A percentile compares a stretch with the other conserved stretches of the same genome.
Evolutionary conservation across 2,888 invertebrate genomes (phyloP).

Genomic region (Dicyrtomina minuta): DNA sequence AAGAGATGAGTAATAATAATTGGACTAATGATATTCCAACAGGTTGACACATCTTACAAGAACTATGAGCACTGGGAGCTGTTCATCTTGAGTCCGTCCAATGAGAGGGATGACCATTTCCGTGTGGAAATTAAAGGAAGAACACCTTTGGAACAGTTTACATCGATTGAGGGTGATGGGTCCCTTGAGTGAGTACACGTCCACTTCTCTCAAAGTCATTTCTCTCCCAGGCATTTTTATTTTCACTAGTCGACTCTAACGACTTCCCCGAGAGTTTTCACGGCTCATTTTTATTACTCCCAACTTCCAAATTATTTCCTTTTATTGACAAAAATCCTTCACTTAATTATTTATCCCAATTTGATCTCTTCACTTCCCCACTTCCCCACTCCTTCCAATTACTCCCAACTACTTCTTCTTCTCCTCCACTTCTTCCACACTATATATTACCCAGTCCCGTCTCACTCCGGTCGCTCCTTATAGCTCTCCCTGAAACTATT

Average conservation of each 20-base stretch:
- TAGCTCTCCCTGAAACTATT: neutral
- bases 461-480: neutral
- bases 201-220: slow-evolving; percentile 29
- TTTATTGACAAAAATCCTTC: slow-evolving; percentile 23
- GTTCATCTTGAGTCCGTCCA: neutral
- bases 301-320: slow-evolving; percentile 18
- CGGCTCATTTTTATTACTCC: slow-evolving; percentile 28
- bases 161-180: slow-evolving; percentile 34
- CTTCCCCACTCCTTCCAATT: neutral
- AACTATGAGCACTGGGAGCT: slow-evolving; percentile 41
- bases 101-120: slow-evolving; percentile 21
- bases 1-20: neutral
- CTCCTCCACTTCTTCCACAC: neutral
- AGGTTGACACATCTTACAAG: slow-evolving; percentile 44
- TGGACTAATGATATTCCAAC: slow-evolving; percentile 29
- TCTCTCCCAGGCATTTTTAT: slow-evolving; percentile 30
- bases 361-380: neutral
- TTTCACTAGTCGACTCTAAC: slow-evolving; percentile 28
- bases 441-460: too few relatives aligned
- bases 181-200: slow-evolving; percentile 38
- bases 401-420: slow-evolving; percentile 4
- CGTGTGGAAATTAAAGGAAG: slow-evolving; percentile 36
- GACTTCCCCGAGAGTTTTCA: slow-evolving; percentile 28
- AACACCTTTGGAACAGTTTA: slow-evolving; percentile 38
- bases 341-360: slow-evolving; percentile 19